phyloP scores from a whole-genome alignment of 2,113 vertebrate genomes.

The Sterrhoptilus dennistouni region DNA sequence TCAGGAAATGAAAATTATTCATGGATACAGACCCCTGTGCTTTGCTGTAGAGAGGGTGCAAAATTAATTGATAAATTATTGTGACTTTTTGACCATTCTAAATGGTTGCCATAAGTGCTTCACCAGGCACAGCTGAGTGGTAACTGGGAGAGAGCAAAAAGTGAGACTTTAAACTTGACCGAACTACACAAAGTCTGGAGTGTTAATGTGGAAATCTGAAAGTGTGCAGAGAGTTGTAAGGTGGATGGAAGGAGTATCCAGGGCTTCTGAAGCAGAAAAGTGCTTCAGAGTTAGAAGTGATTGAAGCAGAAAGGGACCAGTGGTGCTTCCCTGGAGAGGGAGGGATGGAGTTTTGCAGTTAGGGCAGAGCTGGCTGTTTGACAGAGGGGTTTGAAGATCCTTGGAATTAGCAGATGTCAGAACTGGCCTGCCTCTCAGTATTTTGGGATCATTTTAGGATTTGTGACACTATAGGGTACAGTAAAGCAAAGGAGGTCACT shows the following conservation, averaged over 20 bases:
- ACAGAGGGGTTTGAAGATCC: not conserved
- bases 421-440: not conserved
- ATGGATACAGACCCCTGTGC: not conserved
- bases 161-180: not conserved
- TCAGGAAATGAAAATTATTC: not conserved
- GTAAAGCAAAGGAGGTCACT: not conserved
- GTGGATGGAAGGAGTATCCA: not conserved
- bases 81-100: not conserved
- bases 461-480: not conserved
- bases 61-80: not conserved
- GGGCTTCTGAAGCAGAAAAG: not conserved
- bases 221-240: not conserved
- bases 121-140: not conserved
- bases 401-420: not conserved
- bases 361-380: not conserved
- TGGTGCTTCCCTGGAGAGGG: not conserved
- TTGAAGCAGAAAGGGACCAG: not conserved
- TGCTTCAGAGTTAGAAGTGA: not conserved
- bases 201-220: accelerated
- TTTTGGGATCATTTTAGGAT: not conserved
- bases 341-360: accelerated
- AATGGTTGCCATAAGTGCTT: not conserved
- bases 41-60: not conserved
- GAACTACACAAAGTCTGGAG: accelerated
- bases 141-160: not conserved